Base-by-base conservation (phyloP, 2,797 vertebrate species). In the Gambelia wislizenii region DNA sequence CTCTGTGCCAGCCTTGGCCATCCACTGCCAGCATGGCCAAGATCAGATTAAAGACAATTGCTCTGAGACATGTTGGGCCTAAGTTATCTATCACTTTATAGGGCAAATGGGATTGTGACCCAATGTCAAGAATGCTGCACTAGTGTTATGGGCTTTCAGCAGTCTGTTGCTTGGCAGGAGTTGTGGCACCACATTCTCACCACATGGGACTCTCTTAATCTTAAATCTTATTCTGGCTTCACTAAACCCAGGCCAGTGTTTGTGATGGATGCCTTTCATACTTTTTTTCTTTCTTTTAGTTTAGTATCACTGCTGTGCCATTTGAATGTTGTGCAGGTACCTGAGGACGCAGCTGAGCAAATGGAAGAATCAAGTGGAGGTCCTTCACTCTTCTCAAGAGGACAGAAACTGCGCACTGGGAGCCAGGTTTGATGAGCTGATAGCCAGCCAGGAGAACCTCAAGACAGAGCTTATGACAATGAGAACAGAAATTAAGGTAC, bases 331-430 rank as follows among this genome's bases (percentile, higher is more conserved):
- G 89, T 93, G 33, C 91, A 99, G 98, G 95, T 89, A 98, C 84
- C 88, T 98, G 92, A 98, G 97, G 93, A 97, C 97, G 87, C 95
- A 98, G 89, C 92, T 99, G 89, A 96, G 96, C 56, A 96, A 87
- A 20, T 97, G 96, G 97, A 97, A 95, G 87, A 90, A 96, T 16
- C 93, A 97, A 10, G 92, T 98, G 69, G 97, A 97, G 94, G 96
- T 97, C 49, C 96, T 98, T 77, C 96, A 97, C 2, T 89, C 95
- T 70, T 89, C 92, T 89, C 97, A 99, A 89, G 97, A 98, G 95
- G 96, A 97, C 90, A 97, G 96, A 94, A 98, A 93, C 84, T 93
- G 92, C 7, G 94, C 96, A 92, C 96, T 98, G 94, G 98, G 98
- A 95, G 95, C 96, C 77, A 97, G 97, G 91, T 95, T 99, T 95